Evolutionary conservation across 2,113 vertebrate genomes (phyloP).

Genomic region (Orientallactaga bullata): DNA sequence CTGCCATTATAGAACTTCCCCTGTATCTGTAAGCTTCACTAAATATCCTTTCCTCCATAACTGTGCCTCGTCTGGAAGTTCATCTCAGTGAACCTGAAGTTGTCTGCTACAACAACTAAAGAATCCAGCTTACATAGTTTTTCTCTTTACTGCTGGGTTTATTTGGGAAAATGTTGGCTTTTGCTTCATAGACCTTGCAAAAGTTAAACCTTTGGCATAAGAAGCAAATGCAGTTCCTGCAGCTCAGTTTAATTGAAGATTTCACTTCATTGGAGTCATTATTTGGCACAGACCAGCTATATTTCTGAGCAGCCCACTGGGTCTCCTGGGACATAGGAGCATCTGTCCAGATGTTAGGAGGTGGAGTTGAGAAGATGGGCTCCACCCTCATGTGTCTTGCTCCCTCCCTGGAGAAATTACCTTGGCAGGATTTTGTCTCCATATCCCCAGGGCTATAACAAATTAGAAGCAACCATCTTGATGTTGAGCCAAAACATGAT

Average conservation of each 20-base stretch:
- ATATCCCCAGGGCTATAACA: not conserved
- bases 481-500: not conserved
- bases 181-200: conserved; percentile 58
- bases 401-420: conserved; percentile 29
- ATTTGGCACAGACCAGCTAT: conserved; percentile 29
- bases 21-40: too few relatives aligned
- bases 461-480: conserved; percentile 4
- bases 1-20: too few relatives aligned
- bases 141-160: not conserved
- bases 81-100: too few relatives aligned
- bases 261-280: conserved; percentile 43
- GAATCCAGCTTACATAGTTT: conserved; percentile 51
- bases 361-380: not conserved
- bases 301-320: not conserved
- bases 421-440: not conserved
- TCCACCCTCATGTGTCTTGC: not conserved
- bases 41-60: too few relatives aligned
- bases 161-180: conserved; percentile 56
- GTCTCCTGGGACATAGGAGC: not conserved
- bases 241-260: not conserved
- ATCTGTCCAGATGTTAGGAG: conserved; percentile 15
- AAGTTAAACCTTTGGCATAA: conserved; percentile 41
- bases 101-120: not conserved
- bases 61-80: too few relatives aligned
- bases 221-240: conserved; percentile 35